Evolutionary conservation across 2,113 vertebrate genomes (phyloP).

Genomic region (Microcebus griseorufus): DNA sequence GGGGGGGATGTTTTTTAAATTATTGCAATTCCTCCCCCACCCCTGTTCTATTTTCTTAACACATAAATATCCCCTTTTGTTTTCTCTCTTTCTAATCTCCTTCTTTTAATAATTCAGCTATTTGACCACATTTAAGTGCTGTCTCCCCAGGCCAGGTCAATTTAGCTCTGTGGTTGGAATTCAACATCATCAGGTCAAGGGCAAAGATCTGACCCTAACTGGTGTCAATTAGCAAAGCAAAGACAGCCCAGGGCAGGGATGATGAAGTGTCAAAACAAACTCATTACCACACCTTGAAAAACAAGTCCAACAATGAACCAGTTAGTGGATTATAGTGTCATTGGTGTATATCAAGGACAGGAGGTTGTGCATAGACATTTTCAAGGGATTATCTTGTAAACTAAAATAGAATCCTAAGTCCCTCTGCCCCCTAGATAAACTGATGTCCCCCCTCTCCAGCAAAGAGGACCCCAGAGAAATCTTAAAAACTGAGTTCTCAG

Average conservation of each 20-base stretch:
- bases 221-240: background rate
- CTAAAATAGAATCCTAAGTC: too few relatives aligned
- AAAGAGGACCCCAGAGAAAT: too few relatives aligned
- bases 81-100: conserved; percentile 10
- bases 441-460: too few relatives aligned
- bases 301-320: conserved; percentile 30
- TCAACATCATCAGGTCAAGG: background rate
- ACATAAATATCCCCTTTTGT: background rate
- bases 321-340: background rate
- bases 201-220: background rate
- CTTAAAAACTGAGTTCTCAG: too few relatives aligned
- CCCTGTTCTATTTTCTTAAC: background rate
- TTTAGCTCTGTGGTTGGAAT: background rate
- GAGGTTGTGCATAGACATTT: background rate
- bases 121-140: background rate
- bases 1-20: background rate
- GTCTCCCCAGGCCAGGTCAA: background rate
- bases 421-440: too few relatives aligned
- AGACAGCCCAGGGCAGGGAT: background rate
- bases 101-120: background rate
- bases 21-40: background rate
- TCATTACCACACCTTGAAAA: conserved; percentile 18
- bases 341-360: background rate
- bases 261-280: background rate
- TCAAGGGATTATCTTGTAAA: background rate